Conservation (phyloP, 2,888 invertebrate species). For the Amiota minor region DNA sequence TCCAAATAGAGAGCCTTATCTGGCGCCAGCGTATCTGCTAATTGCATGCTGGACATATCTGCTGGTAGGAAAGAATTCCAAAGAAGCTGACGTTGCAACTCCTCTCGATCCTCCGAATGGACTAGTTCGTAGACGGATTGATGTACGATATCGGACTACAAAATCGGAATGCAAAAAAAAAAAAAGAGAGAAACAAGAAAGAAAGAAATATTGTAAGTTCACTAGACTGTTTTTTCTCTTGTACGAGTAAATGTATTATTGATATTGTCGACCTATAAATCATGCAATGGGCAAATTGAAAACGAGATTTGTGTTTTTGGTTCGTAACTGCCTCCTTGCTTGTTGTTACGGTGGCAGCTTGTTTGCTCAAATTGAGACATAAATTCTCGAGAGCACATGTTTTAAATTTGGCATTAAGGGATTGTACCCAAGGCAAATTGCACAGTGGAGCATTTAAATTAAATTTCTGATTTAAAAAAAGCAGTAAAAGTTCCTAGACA, state of each 20-base stretch:
- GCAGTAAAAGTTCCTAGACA: too few relatives aligned
- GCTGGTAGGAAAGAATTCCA: slow-evolving; percentile 93
- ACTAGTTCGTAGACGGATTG: slow-evolving; percentile 99
- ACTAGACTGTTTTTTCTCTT: slow-evolving; percentile 15
- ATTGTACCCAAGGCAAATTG: not conserved
- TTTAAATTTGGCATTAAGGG: slow-evolving; percentile 11
- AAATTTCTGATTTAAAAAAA: too few relatives aligned
- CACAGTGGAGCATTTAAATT: not conserved
- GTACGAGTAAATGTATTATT: slow-evolving; percentile 1
- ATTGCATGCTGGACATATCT: slow-evolving; percentile 77
- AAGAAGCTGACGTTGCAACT: slow-evolving; percentile 93
- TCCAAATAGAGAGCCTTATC: slow-evolving; percentile 93
- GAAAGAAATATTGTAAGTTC: not conserved
- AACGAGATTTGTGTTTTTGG: slow-evolving; percentile 56
- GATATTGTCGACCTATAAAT: slow-evolving; percentile 61
- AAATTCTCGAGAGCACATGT: slow-evolving; percentile 56
- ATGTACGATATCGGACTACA: slow-evolving; percentile 98
- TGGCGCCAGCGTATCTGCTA: slow-evolving; percentile 91
- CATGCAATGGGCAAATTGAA: slow-evolving; percentile 68
- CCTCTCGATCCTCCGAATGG: slow-evolving; percentile 98
- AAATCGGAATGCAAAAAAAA: not conserved
- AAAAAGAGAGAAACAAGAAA: not conserved
- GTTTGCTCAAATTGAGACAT: slow-evolving; percentile 71
- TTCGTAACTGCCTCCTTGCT: not conserved
- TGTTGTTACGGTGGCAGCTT: slow-evolving; percentile 8